Conservation (phyloP, 2,888 invertebrate species). For the Mythimna albipuncta region DNA sequence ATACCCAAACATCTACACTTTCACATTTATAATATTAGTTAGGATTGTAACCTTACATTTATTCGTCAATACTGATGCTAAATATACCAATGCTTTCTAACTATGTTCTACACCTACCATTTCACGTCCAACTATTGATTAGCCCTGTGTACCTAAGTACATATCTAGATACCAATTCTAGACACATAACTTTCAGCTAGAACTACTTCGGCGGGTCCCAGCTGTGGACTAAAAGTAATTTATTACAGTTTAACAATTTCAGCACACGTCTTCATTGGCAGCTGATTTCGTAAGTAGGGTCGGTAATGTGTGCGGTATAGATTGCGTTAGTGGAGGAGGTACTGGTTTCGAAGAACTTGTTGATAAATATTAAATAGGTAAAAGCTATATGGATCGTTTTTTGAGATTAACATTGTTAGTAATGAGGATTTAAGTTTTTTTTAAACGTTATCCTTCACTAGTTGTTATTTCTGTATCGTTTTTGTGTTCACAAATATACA, state of each 20-base stretch:
- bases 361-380: no score
- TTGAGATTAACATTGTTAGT: no score
- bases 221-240: conserved; percentile 31
- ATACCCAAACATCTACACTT: no score
- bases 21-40: no score
- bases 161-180: background rate
- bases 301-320: background rate
- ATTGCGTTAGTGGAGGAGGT: background rate
- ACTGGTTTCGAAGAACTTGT: background rate
- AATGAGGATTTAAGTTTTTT: no score
- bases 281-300: conserved; percentile 6
- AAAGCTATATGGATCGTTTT: no score
- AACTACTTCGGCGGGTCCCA: conserved; percentile 21
- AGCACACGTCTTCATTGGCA: conserved; percentile 9
- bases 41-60: no score
- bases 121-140: conserved; percentile 29
- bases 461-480: no score
- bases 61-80: background rate
- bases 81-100: background rate
- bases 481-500: no score
- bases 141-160: background rate
- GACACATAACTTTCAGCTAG: conserved; percentile 6
- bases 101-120: background rate
- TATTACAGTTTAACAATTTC: conserved; percentile 33
- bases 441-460: no score